phyloP scores from a whole-genome alignment of 1,140 invertebrate genomes.

The Melipona quadrifasciata region DNA sequence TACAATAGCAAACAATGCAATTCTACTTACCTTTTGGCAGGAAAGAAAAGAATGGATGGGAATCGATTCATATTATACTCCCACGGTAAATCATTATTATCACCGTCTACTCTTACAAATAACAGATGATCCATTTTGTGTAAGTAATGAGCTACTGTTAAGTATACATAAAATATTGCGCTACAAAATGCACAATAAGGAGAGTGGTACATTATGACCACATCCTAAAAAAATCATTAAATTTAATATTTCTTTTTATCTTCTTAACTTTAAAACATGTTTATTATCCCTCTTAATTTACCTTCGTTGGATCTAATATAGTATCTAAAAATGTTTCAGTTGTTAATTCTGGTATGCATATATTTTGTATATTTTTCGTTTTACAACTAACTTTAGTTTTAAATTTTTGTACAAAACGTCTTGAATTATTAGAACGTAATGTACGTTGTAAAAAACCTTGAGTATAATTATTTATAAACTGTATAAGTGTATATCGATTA shows the following conservation, averaged over 20 bases:
- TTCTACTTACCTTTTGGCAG: slow-evolving; percentile 83
- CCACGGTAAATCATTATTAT: slow-evolving; percentile 91
- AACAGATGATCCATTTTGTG: slow-evolving; percentile 81
- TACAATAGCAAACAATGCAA: not conserved
- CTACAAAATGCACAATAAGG: slow-evolving; percentile 89
- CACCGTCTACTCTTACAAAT: slow-evolving; percentile 89
- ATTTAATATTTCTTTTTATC: slow-evolving; percentile 49
- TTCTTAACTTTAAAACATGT: slow-evolving; percentile 5
- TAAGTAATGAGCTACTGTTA: slow-evolving; percentile 86
- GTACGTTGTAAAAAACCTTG: slow-evolving; percentile 82
- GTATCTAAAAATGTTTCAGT: slow-evolving; percentile 81
- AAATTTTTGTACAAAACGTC: slow-evolving; percentile 65
- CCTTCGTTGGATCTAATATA: slow-evolving; percentile 77
- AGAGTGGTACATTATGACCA: slow-evolving; percentile 87
- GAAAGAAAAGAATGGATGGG: slow-evolving; percentile 89
- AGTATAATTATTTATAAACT: slow-evolving; percentile 87
- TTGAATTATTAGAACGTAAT: slow-evolving; percentile 75
- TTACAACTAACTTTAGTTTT: slow-evolving; percentile 64
- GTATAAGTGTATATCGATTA: slow-evolving; percentile 82
- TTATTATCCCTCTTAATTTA: slow-evolving; percentile 43
- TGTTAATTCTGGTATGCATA: slow-evolving; percentile 84
- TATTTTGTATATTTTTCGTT: slow-evolving; percentile 53
- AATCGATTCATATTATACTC: slow-evolving; percentile 88
- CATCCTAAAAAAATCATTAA: slow-evolving; percentile 82
- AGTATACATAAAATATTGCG: slow-evolving; percentile 85